Evolutionary conservation across 2,888 invertebrate species (phyloP), one percentile per base, ranked within the genome.

Genomic region (Melipona beecheii): DNA sequence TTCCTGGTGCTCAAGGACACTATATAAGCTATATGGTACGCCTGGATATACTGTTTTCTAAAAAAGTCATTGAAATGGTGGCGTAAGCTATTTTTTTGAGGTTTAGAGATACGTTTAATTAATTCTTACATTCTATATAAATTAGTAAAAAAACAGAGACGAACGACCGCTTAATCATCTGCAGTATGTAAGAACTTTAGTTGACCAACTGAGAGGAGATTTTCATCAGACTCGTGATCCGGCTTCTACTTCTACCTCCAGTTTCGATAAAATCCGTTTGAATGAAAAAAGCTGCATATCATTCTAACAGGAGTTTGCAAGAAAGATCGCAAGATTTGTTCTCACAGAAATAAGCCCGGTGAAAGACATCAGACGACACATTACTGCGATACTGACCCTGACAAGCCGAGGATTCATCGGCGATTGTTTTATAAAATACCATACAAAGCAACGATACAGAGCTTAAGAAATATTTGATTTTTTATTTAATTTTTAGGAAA

Each of bases 11-110:
- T 9, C 6, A 36, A 36, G 36, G 9, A 36, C 36, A 36, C 9
- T 27, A 27, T 27, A 27, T 2, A 27, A 27, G 27, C 27, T 27
- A 27, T 27, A 27, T 27, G 36, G 4, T n/a, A 36, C 36, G 36
- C 6, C 36, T 5, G 4, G 36, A 36, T 5, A 6, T 5, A 36
- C 36, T 36, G 36, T 21, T 71, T 71, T 54, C 15, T 58, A 43
- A 11, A 24, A 13, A 70, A 70, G 15, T 36, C 56, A 0, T 21
- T 58, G 17, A 70, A 71, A 31, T 58, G 70, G 43, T 71, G 43
- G 58, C 70, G 43, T n/a, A 71, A 71, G 13, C 13, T 70, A 17
- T 31, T 69, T 72, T 62, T 72, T 6, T 4, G 36, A 6, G 31
- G n/a, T 11, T 5, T 71, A 2, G 24, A 58, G 21, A n/a, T 71